These are phyloP conservation scores for Notarius quadriscutis DNA, from an alignment of 2,113 vertebrate species.

Conservation along the genomic window DNA sequence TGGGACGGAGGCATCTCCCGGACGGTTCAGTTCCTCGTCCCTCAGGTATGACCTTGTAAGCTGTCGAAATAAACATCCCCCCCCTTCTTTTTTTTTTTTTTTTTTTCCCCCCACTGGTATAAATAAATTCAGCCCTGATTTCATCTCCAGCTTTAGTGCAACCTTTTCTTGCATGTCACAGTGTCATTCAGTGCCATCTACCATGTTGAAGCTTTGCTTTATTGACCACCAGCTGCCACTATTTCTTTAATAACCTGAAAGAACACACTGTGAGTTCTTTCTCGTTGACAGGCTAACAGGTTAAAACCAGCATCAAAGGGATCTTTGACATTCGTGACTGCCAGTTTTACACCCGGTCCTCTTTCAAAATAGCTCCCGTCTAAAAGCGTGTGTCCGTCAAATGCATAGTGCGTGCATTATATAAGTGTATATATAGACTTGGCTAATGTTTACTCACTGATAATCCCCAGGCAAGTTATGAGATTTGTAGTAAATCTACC, in stretches of 20 bases:
- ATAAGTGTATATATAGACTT: neutral
- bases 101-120: neutral
- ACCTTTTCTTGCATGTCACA: neutral
- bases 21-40: conserved; percentile 96
- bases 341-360: conserved; percentile 59
- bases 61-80: neutral
- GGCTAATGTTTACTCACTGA: neutral
- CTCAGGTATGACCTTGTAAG: conserved; percentile 76
- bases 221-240: conserved; percentile 10
- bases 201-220: conserved; percentile 2
- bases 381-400: conserved; percentile 55
- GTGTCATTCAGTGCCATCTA: neutral
- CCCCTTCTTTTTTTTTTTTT: neutral
- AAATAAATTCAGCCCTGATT: neutral
- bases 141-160: neutral
- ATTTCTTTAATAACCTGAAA: neutral
- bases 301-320: conserved; percentile 63
- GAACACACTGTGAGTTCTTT: neutral
- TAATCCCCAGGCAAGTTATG: neutral
- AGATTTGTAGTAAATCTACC: neutral
- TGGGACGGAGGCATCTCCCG: conserved; percentile 98
- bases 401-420: conserved; percentile 3
- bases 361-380: conserved; percentile 57
- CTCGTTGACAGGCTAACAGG: conserved; percentile 51
- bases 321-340: conserved; percentile 45